These are phyloP conservation scores for Ferdinandea cuprea DNA, from an alignment of 2,888 invertebrate genomes.

Conservation along the genomic window DNA sequence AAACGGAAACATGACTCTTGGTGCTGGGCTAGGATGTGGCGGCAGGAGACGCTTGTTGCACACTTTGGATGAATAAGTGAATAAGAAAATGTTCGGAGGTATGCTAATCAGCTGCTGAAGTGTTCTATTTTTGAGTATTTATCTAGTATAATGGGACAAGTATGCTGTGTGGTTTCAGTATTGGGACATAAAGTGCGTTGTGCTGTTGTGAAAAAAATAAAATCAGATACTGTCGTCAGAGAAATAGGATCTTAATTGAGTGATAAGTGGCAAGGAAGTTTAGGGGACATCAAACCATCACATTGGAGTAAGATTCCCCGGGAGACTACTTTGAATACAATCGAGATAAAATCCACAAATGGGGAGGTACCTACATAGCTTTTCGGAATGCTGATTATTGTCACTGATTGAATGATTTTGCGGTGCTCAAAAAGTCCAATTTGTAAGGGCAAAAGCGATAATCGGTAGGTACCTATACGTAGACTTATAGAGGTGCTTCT, in stretches of 20 bases:
- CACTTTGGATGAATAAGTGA: slow-evolving; percentile 27
- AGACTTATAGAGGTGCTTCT: too few species aligned
- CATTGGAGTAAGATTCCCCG: slow-evolving; percentile 17
- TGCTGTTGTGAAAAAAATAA: slow-evolving; percentile 11
- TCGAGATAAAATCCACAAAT: not conserved
- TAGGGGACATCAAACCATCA: slow-evolving; percentile 20
- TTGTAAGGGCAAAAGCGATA: too few species aligned
- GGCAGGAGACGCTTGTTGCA: slow-evolving; percentile 27
- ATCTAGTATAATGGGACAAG: slow-evolving; percentile 11
- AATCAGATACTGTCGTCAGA: slow-evolving; percentile 46
- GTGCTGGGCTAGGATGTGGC: not conserved
- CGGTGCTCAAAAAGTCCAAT: too few species aligned
- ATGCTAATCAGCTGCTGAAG: slow-evolving; percentile 55
- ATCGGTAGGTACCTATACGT: too few species aligned
- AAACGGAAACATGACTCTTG: not conserved
- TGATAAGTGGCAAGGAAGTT: slow-evolving; percentile 45
- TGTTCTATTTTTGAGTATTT: slow-evolving; percentile 27
- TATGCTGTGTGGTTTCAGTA: slow-evolving; percentile 14
- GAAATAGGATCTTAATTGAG: slow-evolving; percentile 54
- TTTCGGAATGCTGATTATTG: too few species aligned
- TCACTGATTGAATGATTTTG: too few species aligned
- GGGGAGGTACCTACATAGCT: too few species aligned
- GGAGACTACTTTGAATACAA: not conserved
- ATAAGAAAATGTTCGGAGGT: slow-evolving; percentile 45
- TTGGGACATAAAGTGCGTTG: slow-evolving; percentile 19